Base-by-base conservation (phyloP, 1,140 invertebrate species). In the Calliphora vicina region DNA sequence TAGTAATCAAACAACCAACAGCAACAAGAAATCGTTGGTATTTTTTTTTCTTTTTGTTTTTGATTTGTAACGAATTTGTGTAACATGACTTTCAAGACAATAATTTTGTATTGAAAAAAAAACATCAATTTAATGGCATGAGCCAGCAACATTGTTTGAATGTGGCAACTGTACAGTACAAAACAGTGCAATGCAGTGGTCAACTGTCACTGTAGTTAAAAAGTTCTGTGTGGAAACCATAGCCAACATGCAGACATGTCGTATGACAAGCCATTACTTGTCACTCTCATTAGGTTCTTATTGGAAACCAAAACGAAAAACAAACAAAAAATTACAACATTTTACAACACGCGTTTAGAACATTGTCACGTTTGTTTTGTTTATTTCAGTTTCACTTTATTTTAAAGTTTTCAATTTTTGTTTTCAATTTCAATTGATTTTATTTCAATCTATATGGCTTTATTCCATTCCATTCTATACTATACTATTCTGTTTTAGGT, bases 351-450 rank as follows among this genome's bases (percentile, higher is more conserved):
- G 73, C 73, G 73, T 35, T 35, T 35, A 76, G 42, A 76, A 76
- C 73, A 76, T 76, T 76, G 73, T 76, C 73, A 76, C 73, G 73
- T 76, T 76, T 76, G 12, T 76, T 76, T 35, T 26, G 27, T 76
- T n/a, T 20, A 76, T 76, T 76, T 76, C n/a, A 76, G 73, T 35
- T 76, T 35, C 73, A 27, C 12, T 35, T 42, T 72, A 26, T 72
- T 72, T 26, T 26, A 26, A 35, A 1, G 35, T 1, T 35, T 35
- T 35, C n/a, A n/a, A n/a, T 35, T 35, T 17, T 57, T 5, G 13
- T 15, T 15, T 57, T 57, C 50, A 57, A n/a, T 57, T 57, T 57
- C 15, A 17, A n/a, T 57, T 57, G 50, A 57, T 57, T 17, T 57
- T 57, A 17, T 8, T 6, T n/a, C n/a, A 57, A 57, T 57, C n/a